Evolutionary conservation across 2,113 vertebrate species (phyloP).

Genomic region (Lepus timidus): DNA sequence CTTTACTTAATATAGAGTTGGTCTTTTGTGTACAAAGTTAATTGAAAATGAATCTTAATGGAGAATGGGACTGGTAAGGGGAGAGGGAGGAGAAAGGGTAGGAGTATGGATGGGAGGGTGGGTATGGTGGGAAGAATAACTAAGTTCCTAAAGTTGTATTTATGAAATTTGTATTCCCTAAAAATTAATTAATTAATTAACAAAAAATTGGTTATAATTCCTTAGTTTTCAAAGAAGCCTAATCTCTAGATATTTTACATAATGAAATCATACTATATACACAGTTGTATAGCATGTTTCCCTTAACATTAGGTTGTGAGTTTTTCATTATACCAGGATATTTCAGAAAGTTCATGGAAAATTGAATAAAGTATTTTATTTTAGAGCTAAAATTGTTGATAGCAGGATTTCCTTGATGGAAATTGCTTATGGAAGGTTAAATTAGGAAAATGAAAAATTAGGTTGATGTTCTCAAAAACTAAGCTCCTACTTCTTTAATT

Average conservation of each 20-base stretch:
- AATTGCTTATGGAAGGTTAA: neutral
- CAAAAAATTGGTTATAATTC: neutral
- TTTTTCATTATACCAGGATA: neutral
- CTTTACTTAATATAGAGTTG: too few relatives aligned
- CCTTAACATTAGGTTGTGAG: neutral
- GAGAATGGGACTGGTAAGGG: too few relatives aligned
- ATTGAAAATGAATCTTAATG: too few relatives aligned
- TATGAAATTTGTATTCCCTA: too few relatives aligned
- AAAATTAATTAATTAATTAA: too few relatives aligned
- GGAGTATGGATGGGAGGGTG: too few relatives aligned
- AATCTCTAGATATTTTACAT: neutral
- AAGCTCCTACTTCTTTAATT: neutral
- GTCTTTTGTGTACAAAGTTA: too few relatives aligned
- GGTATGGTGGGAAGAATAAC: too few relatives aligned
- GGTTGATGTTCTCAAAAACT: slow-evolving; percentile 20
- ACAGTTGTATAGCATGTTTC: neutral
- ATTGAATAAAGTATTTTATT: too few relatives aligned
- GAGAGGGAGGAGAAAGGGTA: too few relatives aligned
- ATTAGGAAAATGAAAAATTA: neutral
- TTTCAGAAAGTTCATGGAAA: too few relatives aligned
- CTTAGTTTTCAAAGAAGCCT: neutral
- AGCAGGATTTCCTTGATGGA: neutral
- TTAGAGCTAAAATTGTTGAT: neutral
- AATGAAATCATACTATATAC: neutral
- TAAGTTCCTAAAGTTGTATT: too few relatives aligned